Evolutionary conservation across 2,113 vertebrate species (phyloP), one percentile per base, ranked within the genome.

Genomic region (Poeciliopsis turrubarensis): DNA sequence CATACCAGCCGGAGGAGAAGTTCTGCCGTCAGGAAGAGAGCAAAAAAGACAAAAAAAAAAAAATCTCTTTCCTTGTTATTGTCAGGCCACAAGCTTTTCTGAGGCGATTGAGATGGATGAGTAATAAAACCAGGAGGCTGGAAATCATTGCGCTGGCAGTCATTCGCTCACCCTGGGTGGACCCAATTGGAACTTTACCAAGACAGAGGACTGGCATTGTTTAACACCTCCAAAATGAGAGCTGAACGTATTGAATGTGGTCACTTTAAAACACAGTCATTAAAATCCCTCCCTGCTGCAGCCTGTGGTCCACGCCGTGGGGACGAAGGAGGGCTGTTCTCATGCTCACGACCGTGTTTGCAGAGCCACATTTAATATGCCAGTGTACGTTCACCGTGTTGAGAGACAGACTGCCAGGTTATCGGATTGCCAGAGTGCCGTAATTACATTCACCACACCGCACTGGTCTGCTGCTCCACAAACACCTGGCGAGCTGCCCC

Each of bases 331-430:
- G 27, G 68, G 26, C 30, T 32, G 30, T 76, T 71, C 72, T 9
- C 47, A 11, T 63, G n/a, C 77, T 85, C 72, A 71, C 63, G 30
- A 17, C 69, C 39, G n/a, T 67, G 72, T 89, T 78, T 85, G 84
- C 87, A 63, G 69, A 92, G 78, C 76, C 77, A 65, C 70, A 78
- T 92, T 85, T 87, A 90, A 91, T 91, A 89, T 92, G 81, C 85
- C 75, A 29, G 78, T 78, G 79, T 87, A 83, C 85, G 87, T 86
- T 89, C 69, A 82, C 29, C 22, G 65, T 70, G 90, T 81, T 87
- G 91, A 92, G 85, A 86, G 90, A 91, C 78, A 64, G 89, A 88
- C 78, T 86, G 88, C 84, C 88, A 84, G 88, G 87, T 92, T 93
- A 93, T 93, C 86, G 89, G 87, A 89, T 90, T 71, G 87, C 81